Conservation (phyloP, 2,113 vertebrate genomes). For the Thunnus maccoyii region DNA sequence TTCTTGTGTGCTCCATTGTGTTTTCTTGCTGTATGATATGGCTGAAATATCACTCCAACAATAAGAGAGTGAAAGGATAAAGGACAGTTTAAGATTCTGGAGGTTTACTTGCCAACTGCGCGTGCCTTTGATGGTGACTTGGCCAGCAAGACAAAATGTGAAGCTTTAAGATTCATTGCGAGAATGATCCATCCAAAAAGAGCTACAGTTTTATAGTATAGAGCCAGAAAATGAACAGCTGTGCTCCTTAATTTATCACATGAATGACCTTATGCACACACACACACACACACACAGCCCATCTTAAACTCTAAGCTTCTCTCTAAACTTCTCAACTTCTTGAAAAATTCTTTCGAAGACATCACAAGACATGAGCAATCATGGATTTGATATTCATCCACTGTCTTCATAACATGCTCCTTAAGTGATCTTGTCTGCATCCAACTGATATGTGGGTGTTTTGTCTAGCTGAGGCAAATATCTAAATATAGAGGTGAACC, state of each 20-base stretch:
- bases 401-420: neutral
- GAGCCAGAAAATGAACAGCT: slow-evolving; percentile 37
- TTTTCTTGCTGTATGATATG: neutral
- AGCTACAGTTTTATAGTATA: neutral
- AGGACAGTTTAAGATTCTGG: neutral
- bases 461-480: neutral
- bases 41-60: neutral
- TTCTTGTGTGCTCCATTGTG: neutral
- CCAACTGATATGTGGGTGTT: neutral
- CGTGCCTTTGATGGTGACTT: slow-evolving; percentile 1
- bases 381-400: slow-evolving; percentile 6
- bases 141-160: slow-evolving; percentile 17
- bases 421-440: slow-evolving; percentile 2
- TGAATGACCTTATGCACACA: neutral
- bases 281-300: neutral
- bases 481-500: slow-evolving; percentile 6
- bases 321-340: neutral
- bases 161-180: slow-evolving; percentile 30
- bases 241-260: slow-evolving; percentile 22
- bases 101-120: slow-evolving; percentile 15
- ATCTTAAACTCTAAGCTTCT: slow-evolving; percentile 11
- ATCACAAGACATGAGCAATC: neutral
- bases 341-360: slow-evolving; percentile 4
- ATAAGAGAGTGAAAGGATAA: slow-evolving; percentile 15
- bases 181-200: slow-evolving; percentile 23